phyloP scores from a whole-genome alignment of 2,113 vertebrate genomes.

The Rhinopomastus cyanomelas region DNA sequence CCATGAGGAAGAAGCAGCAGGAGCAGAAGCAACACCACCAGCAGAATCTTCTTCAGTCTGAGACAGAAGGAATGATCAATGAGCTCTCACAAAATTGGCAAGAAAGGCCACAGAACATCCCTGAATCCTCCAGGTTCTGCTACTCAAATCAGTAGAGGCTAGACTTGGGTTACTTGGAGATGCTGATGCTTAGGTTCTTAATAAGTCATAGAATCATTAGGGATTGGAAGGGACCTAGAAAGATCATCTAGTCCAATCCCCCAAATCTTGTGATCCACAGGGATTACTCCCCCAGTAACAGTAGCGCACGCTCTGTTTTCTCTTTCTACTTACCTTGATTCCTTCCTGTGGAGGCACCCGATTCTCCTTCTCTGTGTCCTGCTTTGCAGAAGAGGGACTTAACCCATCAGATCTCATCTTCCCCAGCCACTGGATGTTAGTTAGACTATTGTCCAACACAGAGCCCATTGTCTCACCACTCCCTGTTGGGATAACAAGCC shows the following conservation, averaged over 20 bases:
- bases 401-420: constrained; percentile 80
- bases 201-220: no score
- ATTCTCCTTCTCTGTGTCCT: constrained; percentile 80
- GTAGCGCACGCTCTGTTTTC: neutral
- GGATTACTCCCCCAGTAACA: neutral
- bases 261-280: neutral
- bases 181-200: neutral
- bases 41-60: constrained; percentile 61
- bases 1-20: neutral
- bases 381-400: constrained; percentile 66
- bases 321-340: constrained; percentile 74
- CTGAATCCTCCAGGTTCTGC: neutral
- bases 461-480: constrained; percentile 67
- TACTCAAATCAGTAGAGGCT: neutral
- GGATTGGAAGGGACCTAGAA: no score
- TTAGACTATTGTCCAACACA: constrained; percentile 84
- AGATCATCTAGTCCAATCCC: no score
- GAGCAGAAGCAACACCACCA: neutral
- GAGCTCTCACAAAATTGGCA: neutral
- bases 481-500: constrained; percentile 68
- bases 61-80: neutral
- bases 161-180: neutral
- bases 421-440: constrained; percentile 91
- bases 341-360: constrained; percentile 26
- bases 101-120: neutral